phyloP scores from a whole-genome alignment of 37 sponge, comb jelly and placozoan species.

The Mnemiopsis leidyi region DNA sequence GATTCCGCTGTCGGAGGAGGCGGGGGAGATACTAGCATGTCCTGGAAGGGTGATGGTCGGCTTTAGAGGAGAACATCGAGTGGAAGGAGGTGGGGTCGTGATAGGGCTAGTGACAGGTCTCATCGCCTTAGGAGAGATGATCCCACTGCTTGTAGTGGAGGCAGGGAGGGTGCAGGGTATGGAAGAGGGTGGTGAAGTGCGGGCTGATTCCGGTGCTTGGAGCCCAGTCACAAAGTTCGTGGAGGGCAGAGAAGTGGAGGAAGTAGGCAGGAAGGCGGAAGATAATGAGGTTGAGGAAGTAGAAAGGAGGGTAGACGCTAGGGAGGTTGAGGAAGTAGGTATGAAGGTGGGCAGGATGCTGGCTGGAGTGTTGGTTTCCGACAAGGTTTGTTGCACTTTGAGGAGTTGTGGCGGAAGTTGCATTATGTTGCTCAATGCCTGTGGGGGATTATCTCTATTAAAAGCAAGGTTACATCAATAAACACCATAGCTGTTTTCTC shows the following conservation, averaged over 20 bases:
- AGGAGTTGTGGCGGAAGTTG: not conserved
- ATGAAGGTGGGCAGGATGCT: not conserved
- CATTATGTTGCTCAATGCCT: slow-evolving; percentile 22
- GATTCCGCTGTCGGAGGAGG: not conserved
- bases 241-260: not conserved
- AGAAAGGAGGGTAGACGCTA: not conserved
- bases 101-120: not conserved
- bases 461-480: too few species aligned
- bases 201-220: not conserved
- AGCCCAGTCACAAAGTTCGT: not conserved
- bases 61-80: not conserved
- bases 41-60: slow-evolving; percentile 20
- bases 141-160: not conserved
- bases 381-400: not conserved
- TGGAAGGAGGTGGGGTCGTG: not conserved
- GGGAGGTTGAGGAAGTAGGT: not conserved
- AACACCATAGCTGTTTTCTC: too few species aligned
- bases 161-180: not conserved
- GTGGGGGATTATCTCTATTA: too few species aligned
- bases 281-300: too few species aligned
- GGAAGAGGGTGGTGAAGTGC: not conserved
- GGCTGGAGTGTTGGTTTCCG: not conserved
- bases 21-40: not conserved
- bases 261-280: not conserved
- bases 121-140: not conserved